Conservation (phyloP, 2,888 invertebrate species). For the Mythimna ferrago region DNA sequence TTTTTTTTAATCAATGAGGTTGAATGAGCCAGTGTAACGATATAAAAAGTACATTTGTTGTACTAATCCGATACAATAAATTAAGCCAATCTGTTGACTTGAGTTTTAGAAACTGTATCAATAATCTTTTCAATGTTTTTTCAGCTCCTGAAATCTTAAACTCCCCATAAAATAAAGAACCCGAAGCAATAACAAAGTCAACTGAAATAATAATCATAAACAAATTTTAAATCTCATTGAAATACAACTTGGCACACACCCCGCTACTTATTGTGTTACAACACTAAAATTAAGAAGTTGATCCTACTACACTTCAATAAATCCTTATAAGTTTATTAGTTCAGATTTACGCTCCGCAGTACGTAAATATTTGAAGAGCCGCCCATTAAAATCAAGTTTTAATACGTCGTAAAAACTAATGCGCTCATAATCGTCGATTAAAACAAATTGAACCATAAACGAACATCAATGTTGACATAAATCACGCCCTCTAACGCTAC, state of each 20-base stretch:
- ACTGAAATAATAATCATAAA: conserved; percentile 53
- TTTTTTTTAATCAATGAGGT: not conserved
- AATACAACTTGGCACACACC: conserved; percentile 47
- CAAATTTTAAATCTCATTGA: conserved; percentile 52
- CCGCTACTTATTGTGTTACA: conserved; percentile 23
- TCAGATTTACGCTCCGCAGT: conserved; percentile 73
- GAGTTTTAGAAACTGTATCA: conserved; percentile 10
- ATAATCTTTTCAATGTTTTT: conserved; percentile 23
- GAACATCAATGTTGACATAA: conserved; percentile 80
- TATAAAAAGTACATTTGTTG: not conserved
- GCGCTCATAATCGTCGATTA: conserved; percentile 81
- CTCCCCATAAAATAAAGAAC: conserved; percentile 42
- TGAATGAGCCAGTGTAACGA: not conserved
- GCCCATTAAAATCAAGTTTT: conserved; percentile 83
- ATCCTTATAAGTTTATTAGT: conserved; percentile 71
- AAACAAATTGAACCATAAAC: conserved; percentile 82
- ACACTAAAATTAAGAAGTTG: conserved; percentile 58
- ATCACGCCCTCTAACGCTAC: conserved; percentile 84
- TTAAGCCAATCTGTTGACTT: not conserved
- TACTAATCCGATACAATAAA: not conserved
- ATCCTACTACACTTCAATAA: conserved; percentile 63
- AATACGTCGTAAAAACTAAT: conserved; percentile 84
- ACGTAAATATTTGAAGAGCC: conserved; percentile 83
- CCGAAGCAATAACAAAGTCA: conserved; percentile 42
- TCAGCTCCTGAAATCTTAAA: conserved; percentile 16